phyloP scores from a whole-genome alignment of 1,140 invertebrate species.

The Tetraneura akinire region DNA sequence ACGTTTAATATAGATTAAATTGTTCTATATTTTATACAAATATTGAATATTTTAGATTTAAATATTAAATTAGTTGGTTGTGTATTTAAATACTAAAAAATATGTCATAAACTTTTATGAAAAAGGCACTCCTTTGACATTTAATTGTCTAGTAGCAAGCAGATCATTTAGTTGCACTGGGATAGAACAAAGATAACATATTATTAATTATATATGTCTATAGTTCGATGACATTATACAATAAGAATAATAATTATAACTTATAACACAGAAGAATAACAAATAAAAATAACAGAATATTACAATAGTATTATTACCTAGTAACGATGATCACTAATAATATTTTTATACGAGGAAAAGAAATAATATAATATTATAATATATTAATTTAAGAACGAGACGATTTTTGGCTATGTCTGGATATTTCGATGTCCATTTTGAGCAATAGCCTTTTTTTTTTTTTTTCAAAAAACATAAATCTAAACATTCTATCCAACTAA shows the following conservation, averaged over 20 bases:
- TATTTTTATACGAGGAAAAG: not conserved
- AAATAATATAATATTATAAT: conserved; percentile 2
- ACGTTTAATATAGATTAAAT: not conserved
- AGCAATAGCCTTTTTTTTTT: not conserved
- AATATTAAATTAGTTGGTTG: not conserved
- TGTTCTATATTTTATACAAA: conserved; percentile 7
- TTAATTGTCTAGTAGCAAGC: conserved; percentile 21
- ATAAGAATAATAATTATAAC: too few relatives aligned
- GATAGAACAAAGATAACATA: not conserved
- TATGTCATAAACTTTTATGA: not conserved
- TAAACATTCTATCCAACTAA: not conserved
- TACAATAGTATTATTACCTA: conserved; percentile 3
- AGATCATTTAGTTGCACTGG: not conserved
- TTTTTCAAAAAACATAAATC: too few relatives aligned
- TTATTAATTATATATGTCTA: too few relatives aligned
- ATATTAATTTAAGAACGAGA: not conserved
- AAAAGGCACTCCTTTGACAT: conserved; percentile 31
- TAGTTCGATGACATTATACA: not conserved
- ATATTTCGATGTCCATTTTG: not conserved
- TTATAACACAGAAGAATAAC: not conserved
- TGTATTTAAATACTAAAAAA: not conserved
- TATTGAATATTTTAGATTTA: not conserved
- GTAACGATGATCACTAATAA: conserved; percentile 16
- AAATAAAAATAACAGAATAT: conserved; percentile 8
- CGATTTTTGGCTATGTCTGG: not conserved